Conservation (phyloP, 1,140 invertebrate species). For the Homalodisca vitripennis region DNA sequence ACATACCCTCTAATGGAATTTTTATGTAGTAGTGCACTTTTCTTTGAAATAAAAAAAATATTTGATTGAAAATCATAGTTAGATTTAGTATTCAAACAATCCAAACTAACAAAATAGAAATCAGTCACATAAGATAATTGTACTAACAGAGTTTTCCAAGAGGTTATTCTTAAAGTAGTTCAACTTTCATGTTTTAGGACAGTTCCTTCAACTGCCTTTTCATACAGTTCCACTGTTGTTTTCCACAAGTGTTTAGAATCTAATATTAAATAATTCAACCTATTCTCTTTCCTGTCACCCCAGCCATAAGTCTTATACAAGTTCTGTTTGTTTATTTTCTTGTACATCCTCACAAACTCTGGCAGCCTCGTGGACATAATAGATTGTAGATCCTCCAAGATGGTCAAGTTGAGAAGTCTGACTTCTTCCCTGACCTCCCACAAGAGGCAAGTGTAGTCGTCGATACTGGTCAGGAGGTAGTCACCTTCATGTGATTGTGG, state of each 20-base stretch:
- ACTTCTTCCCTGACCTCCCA: slow-evolving; percentile 5
- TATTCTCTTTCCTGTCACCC: slow-evolving; percentile 9
- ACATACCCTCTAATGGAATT: too few species aligned
- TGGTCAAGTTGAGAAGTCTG: not conserved
- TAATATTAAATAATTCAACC: not conserved
- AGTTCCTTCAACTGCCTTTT: not conserved
- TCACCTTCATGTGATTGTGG: not conserved
- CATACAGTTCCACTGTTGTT: not conserved
- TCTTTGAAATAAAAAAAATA: too few species aligned
- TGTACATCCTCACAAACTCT: not conserved
- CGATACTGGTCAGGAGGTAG: not conserved
- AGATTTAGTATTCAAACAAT: too few species aligned
- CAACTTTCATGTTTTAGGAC: too few species aligned
- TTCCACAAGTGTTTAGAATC: slow-evolving; percentile 10
- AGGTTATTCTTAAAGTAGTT: too few species aligned
- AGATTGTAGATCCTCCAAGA: not conserved
- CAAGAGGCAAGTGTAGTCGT: not conserved
- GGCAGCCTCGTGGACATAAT: not conserved
- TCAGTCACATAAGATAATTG: too few species aligned
- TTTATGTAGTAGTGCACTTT: too few species aligned
- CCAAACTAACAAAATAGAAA: too few species aligned
- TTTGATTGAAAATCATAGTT: too few species aligned
- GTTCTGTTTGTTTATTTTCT: not conserved
- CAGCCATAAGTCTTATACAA: not conserved
- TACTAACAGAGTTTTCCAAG: too few species aligned